Evolutionary conservation across 2,797 vertebrate genomes (phyloP).

Genomic region (Phrynocephalus guinanensis): DNA sequence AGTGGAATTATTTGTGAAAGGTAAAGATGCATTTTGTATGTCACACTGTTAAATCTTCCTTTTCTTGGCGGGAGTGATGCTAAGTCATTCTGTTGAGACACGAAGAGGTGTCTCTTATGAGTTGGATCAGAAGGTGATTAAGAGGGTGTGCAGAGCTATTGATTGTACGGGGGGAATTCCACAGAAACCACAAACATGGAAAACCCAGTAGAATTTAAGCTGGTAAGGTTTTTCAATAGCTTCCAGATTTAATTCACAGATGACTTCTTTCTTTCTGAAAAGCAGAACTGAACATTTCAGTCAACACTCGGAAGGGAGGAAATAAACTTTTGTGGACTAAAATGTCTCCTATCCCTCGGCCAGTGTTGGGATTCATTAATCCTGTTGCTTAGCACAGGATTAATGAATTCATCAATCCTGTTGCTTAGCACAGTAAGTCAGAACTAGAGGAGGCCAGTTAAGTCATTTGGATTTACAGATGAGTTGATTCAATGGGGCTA

Average conservation of each 20-base stretch:
- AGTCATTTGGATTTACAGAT: too few species aligned
- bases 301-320: neutral
- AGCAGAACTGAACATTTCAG: neutral
- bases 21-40: neutral
- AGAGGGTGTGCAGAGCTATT: constrained; percentile 5
- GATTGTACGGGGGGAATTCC: neutral
- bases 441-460: too few species aligned
- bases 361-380: neutral
- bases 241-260: neutral
- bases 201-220: neutral
- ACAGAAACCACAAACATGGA: neutral
- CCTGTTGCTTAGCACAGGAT: neutral
- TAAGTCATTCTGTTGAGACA: constrained; percentile 32
- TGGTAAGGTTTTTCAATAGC: neutral
- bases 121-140: constrained; percentile 30
- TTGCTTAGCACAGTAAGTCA: neutral
- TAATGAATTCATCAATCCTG: neutral
- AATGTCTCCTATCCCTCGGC: neutral
- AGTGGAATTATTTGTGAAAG: constrained; percentile 5
- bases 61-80: constrained; percentile 48
- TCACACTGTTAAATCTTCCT: constrained; percentile 9
- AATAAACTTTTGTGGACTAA: neutral
- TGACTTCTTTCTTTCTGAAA: neutral
- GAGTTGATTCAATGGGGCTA: too few species aligned
- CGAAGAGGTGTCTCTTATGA: constrained; percentile 9